phyloP scores from a whole-genome alignment of 1,140 invertebrate species.

The Pachyrhynchus sulphureomaculatus region DNA sequence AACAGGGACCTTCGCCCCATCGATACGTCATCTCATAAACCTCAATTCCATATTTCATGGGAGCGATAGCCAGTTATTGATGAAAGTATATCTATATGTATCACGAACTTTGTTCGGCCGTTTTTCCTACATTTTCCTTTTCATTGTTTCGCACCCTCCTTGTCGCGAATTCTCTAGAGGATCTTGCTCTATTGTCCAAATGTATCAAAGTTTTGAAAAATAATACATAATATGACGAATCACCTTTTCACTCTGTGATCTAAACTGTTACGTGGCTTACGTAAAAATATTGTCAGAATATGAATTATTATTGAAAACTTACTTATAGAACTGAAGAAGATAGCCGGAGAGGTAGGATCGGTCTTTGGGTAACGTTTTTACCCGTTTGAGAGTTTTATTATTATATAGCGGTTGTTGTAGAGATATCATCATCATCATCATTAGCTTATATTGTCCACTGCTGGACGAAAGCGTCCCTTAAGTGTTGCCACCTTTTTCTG shows the following conservation, averaged over 20 bases:
- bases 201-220: constrained; percentile 26
- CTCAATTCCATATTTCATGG: constrained; percentile 45
- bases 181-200: constrained; percentile 36
- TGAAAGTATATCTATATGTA: constrained; percentile 40
- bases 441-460: no score
- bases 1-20: constrained; percentile 13
- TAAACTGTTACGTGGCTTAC: no score
- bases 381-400: no score
- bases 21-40: constrained; percentile 39
- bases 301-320: no score
- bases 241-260: constrained; percentile 30
- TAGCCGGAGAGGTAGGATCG: no score
- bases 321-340: no score
- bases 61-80: constrained; percentile 45
- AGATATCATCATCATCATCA: no score
- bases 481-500: no score
- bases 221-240: constrained; percentile 40
- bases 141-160: constrained; percentile 35
- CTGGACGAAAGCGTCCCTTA: no score
- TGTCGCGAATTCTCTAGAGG: constrained; percentile 39
- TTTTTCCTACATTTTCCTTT: constrained; percentile 28
- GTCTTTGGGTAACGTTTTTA: no score
- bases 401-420: no score
- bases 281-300: no score
- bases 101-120: constrained; percentile 33